Evolutionary conservation across 2,888 invertebrate genomes (phyloP), one percentile per base, ranked within the genome.

Genomic region (Drosophila conformis): DNA sequence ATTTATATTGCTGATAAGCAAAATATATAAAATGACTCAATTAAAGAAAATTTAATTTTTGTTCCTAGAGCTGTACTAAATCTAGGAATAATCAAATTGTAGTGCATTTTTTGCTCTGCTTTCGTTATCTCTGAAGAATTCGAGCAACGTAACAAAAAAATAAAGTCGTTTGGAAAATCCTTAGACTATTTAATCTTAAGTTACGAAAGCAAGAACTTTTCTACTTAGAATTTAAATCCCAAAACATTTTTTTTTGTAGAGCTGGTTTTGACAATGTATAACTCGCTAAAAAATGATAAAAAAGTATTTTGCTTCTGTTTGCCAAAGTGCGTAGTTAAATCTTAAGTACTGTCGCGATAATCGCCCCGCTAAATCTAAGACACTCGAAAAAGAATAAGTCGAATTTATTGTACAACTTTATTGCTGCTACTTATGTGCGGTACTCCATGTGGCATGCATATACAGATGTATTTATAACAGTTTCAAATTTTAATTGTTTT

Each of bases 401-500:
- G 33, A 31, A 59, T 40, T 51, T 35, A 52, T 40, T 13, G 54
- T 58, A 60, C 48, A 64, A 58, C 78, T 49, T 61, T 61, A 53
- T 63, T 64, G 60, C 49, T 62, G 63, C 60, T 78, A 52, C 58
- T 64, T 57, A 67, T 73, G 60, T 46, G 56, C 27, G 42, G 56
- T 56, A 52, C 52, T 63, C 52, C 60, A 38, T 73, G 6, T 57
- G 11, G 18, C 53, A 52, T 66, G 56, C 48, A 42, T 66, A 36
- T 71, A 46, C 21, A 15, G 7, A 25, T 25, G 15, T 15, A 25
- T 15, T 66, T 71, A 38, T 64, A 42, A 69, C 63, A 73, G 61
- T 61, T 82, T 77, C 75, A 87, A 86, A 89, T 84, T 89, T 76
- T 71, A 80, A 62, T 69, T 66, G 57, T 74, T 15, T 7, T 46